phyloP scores from a whole-genome alignment of 2,797 vertebrate species.

The Sitta carolinensis region DNA sequence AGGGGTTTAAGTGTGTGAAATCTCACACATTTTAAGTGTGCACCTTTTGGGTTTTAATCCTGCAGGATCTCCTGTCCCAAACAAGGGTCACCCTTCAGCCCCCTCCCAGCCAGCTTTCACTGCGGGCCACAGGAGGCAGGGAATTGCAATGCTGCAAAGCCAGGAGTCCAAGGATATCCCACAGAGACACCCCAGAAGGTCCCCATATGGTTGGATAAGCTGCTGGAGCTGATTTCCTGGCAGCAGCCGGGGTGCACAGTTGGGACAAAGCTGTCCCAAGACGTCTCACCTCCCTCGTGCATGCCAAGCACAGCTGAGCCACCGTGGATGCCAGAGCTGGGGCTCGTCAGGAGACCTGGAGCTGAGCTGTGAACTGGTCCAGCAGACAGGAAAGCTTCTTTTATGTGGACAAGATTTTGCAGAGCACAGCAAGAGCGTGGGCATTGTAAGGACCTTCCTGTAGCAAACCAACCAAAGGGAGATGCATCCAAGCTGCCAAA shows the following conservation, averaged over 20 bases:
- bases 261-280: constrained; percentile 11
- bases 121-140: background rate
- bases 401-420: background rate
- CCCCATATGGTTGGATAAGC: constrained; percentile 4
- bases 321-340: background rate
- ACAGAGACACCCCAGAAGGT: background rate
- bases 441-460: background rate
- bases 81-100: background rate
- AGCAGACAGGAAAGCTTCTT: background rate
- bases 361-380: background rate
- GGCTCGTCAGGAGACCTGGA: background rate
- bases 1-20: background rate
- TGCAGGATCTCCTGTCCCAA: background rate
- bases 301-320: background rate
- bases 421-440: background rate
- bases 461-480: background rate
- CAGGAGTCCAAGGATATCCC: background rate
- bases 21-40: background rate
- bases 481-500: background rate
- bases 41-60: background rate
- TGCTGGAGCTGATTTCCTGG: constrained; percentile 15
- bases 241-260: background rate
- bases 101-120: background rate
- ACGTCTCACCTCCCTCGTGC: background rate
- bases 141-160: background rate